Evolutionary conservation across 2,888 invertebrate species (phyloP).

Genomic region (Acanthosepion lycidas): DNA sequence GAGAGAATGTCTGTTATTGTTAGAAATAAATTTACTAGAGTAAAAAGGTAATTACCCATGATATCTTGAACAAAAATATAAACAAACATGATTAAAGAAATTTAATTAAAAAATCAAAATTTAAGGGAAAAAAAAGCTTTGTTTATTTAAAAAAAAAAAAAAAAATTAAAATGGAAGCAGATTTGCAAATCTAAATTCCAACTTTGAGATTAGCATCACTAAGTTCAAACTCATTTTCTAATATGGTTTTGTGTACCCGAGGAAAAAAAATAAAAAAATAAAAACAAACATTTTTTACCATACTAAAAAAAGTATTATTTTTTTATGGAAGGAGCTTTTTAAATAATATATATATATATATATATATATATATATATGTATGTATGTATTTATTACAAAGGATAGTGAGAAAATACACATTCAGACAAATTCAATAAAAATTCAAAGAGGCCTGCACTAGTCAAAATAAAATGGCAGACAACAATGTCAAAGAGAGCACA

Average conservation of each 20-base stretch:
- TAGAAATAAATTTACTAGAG: background rate
- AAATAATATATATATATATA: background rate
- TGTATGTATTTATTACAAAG: background rate
- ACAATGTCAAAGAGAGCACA: background rate
- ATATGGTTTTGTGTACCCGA: conserved; percentile 33
- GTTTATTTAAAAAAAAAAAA: background rate
- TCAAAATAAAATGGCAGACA: conserved; percentile 8
- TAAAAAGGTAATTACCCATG: conserved; percentile 33
- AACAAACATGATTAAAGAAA: background rate
- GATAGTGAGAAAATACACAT: background rate
- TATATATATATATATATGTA: background rate
- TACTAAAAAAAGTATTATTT: background rate
- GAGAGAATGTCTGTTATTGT: background rate
- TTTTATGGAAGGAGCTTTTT: background rate
- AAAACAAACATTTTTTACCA: background rate
- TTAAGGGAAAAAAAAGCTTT: background rate
- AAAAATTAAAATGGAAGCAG: background rate
- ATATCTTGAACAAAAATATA: background rate
- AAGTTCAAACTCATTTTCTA: background rate
- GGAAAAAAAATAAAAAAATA: background rate
- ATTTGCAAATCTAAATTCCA: background rate
- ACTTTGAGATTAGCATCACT: background rate
- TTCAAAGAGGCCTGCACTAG: background rate
- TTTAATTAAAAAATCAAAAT: background rate
- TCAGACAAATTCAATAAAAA: conserved; percentile 33